phyloP scores from a whole-genome alignment of 2,888 invertebrate genomes.

The Agonopterix alstromeriana region DNA sequence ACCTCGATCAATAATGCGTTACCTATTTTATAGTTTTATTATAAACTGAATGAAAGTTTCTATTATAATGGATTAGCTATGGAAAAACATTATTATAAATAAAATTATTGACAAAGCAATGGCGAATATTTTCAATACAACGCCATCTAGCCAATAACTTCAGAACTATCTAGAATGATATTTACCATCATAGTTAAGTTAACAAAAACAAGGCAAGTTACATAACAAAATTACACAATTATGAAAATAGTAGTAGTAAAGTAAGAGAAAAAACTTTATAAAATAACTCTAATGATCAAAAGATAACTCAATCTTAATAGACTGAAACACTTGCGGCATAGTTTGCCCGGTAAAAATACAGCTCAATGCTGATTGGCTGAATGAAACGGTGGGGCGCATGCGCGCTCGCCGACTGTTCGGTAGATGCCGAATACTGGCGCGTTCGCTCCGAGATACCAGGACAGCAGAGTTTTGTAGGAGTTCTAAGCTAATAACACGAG shows the following conservation, averaged over 20 bases:
- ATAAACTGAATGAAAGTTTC: too few species aligned
- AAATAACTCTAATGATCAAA: not conserved
- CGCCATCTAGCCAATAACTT: slow-evolving; percentile 58
- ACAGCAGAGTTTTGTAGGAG: slow-evolving; percentile 69
- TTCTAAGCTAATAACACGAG: slow-evolving; percentile 25
- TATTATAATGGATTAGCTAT: too few species aligned
- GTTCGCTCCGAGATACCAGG: slow-evolving; percentile 71
- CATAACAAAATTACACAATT: not conserved
- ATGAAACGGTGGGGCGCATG: slow-evolving; percentile 67
- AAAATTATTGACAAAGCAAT: too few species aligned
- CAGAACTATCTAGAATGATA: slow-evolving; percentile 42
- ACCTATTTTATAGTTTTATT: too few species aligned
- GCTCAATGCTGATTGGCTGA: slow-evolving; percentile 60
- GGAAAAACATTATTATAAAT: too few species aligned
- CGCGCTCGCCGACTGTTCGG: slow-evolving; percentile 61
- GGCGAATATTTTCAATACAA: slow-evolving; percentile 24
- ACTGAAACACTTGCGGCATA: not conserved
- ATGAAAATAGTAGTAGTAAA: not conserved
- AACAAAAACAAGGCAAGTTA: not conserved
- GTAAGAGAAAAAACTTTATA: not conserved
- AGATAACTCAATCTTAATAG: not conserved
- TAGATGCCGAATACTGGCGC: slow-evolving; percentile 73
- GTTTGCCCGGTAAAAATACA: slow-evolving; percentile 21
- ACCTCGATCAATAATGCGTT: too few species aligned
- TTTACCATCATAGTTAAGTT: too few species aligned